Base-by-base conservation (phyloP, 2,888 invertebrate species). In the Melolontha melolontha region DNA sequence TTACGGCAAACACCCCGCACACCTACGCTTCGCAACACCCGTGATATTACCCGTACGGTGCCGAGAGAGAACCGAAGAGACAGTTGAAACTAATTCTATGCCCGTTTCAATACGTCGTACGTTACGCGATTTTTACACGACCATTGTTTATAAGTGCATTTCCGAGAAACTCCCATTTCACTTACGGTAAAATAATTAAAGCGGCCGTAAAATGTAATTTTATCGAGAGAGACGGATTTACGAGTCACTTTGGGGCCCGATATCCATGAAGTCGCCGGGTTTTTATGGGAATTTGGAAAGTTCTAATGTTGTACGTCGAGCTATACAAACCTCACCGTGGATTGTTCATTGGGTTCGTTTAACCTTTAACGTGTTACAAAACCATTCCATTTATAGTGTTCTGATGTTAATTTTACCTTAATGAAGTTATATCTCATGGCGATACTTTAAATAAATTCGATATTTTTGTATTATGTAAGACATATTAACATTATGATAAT, bases 51-150 rank as follows among this genome's bases (percentile, higher is more conserved):
- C 34, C 2, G 34, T 34, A 34, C 34, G 5, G 34, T 10, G 6
- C 34, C 34, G 34, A 34, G 34, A 34, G 34, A 34, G 34, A 6
- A 8, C 34, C 34, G 34, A 16, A 44, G 12, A 47, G 59, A 62
- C 59, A 62, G 59, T 47, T 62, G 17, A 52, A 63, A 66, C 57
- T 66, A 57, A 55, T 57, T 66, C 59, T 49, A 57, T 62, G 52
- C 66, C 59, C 29, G 66, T 59, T 66, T 66, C 66, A 57, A 66
- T 66, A 59, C 66, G 66, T 50, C 57, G 66, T 66, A 66, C 47
- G 59, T 57, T 66, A 59, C 11, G 14, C 29, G 16, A 57, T 57
- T 66, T 66, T 66, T 66, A 49, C 42, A 34, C 50, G 34, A 40
- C 40, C 40, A 49, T 49, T 66, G 59, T 57, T 66, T 66, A 59